Percentiles rank a stretch among this genome's conserved stretches.
Evolutionary conservation across 2,888 invertebrate genomes (phyloP).

Genomic region (Apotomis betuletana): DNA sequence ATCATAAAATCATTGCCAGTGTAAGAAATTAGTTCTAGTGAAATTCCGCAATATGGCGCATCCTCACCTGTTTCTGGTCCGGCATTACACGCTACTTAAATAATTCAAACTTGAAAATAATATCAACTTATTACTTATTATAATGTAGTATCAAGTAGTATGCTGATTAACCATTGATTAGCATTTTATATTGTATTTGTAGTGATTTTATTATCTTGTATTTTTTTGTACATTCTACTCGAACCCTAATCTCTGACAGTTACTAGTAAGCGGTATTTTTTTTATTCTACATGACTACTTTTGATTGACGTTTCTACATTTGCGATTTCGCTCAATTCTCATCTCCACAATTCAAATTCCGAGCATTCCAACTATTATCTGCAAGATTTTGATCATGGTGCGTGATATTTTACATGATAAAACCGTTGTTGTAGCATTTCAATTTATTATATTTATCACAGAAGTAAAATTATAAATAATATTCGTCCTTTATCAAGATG

Average conservation of each 20-base stretch:
- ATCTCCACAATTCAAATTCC: slow-evolving; percentile 10
- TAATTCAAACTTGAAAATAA: too few relatives aligned
- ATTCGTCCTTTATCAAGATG: not conserved
- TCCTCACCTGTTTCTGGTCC: too few relatives aligned
- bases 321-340: slow-evolving; percentile 16
- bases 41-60: too few relatives aligned
- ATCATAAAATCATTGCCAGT: too few relatives aligned
- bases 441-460: not conserved
- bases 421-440: not conserved
- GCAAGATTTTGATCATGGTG: slow-evolving; percentile 18
- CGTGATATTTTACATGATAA: slow-evolving; percentile 3
- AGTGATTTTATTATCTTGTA: too few relatives aligned
- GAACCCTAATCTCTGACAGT: not conserved
- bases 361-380: not conserved
- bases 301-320: slow-evolving; percentile 26
- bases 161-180: too few relatives aligned
- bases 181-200: too few relatives aligned
- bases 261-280: not conserved
- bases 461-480: not conserved
- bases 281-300: not conserved
- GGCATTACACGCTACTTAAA: too few relatives aligned
- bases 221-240: not conserved
- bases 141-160: too few relatives aligned
- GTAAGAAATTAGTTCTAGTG: too few relatives aligned
- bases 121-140: too few relatives aligned